Conservation (phyloP, 64 coral and sea anemone genomes). For the Orbicella faveolata region DNA sequence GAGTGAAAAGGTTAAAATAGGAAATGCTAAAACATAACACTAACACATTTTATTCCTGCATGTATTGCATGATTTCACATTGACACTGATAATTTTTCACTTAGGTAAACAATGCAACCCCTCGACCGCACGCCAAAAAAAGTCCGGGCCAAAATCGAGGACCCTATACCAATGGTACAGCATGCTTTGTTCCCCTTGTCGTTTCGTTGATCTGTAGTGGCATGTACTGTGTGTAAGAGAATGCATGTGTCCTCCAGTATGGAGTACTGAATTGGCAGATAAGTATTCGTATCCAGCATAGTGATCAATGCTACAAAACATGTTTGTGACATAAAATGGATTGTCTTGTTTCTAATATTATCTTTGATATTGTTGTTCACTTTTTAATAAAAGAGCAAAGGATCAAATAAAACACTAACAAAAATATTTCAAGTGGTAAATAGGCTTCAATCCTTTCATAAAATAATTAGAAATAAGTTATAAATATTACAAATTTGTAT, state of each 20-base stretch:
- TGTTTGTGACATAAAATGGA: neutral
- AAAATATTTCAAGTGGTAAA: no score
- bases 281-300: conserved; percentile 17
- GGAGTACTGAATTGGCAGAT: conserved; percentile 43
- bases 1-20: neutral
- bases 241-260: conserved; percentile 40
- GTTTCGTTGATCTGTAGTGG: conserved; percentile 42
- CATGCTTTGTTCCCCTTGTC: conserved; percentile 73
- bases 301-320: neutral
- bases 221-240: conserved; percentile 52
- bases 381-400: no score
- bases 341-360: neutral
- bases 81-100: conserved; percentile 88
- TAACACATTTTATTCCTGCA: conserved; percentile 23
- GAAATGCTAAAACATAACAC: neutral
- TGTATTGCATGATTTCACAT: conserved; percentile 87
- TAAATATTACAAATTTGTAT: no score
- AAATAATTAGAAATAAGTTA: no score
- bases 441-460: no score
- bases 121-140: conserved; percentile 99
- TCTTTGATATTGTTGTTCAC: neutral
- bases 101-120: conserved; percentile 99
- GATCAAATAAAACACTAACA: no score
- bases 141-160: conserved; percentile 93
- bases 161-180: conserved; percentile 99